These are phyloP conservation scores for Chironex yamaguchii DNA, from an alignment of 30 jellyfish, hydroid and myxozoan species.

Conservation along the genomic window DNA sequence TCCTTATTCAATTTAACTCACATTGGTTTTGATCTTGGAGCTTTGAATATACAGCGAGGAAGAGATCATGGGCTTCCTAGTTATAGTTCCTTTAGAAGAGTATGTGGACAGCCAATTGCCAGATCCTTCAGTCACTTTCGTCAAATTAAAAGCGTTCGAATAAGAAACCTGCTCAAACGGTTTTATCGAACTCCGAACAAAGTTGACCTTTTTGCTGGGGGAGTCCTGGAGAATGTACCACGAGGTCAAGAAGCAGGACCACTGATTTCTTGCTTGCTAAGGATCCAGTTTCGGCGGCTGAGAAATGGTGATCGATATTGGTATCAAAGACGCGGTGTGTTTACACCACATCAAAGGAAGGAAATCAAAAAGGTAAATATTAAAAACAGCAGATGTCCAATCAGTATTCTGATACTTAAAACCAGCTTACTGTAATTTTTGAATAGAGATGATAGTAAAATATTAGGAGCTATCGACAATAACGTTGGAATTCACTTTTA, in stretches of 20 bases:
- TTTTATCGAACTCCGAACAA: background rate
- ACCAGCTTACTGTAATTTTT: no score
- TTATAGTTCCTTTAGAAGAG: constrained; percentile 7
- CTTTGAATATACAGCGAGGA: constrained; percentile 68
- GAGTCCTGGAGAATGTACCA: constrained; percentile 34
- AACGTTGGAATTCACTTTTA: no score
- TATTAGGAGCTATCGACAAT: no score
- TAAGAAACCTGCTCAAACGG: background rate
- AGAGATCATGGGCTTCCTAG: constrained; percentile 74
- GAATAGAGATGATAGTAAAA: no score
- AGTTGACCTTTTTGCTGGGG: constrained; percentile 56
- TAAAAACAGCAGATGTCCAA: background rate
- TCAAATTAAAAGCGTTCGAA: background rate
- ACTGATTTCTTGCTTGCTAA: constrained; percentile 29
- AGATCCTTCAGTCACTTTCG: background rate
- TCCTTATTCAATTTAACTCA: background rate
- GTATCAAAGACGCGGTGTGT: constrained; percentile 57
- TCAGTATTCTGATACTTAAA: background rate
- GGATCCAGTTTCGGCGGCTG: constrained; percentile 30
- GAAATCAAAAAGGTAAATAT: constrained; percentile 24
- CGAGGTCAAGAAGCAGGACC: constrained; percentile 35
- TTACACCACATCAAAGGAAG: constrained; percentile 20
- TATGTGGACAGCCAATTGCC: constrained; percentile 2
- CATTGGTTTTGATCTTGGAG: constrained; percentile 24
- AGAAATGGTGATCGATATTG: constrained; percentile 67